Base-by-base conservation (phyloP, 2,113 vertebrate species). In the Pelobates fuscus region DNA sequence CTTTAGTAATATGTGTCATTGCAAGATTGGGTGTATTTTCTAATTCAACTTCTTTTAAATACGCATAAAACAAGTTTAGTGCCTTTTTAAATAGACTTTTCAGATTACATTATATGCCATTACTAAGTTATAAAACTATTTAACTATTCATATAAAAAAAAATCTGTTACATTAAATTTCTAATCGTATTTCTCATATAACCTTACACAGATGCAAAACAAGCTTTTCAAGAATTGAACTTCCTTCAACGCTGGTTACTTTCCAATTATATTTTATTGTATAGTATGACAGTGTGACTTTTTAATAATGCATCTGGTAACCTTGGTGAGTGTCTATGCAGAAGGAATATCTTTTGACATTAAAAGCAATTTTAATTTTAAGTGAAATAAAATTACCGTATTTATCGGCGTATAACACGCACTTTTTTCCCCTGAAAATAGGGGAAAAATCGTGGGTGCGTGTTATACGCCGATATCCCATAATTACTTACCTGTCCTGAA, bases 341-440 rank as follows among this genome's bases (percentile, higher is more conserved):
- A 70, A 64, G 46, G 32, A 72, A 67, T 78, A 54, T 49, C 27
- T 55, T 78, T 74, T 73, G 63, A 67, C 23, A 73, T 68, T 54
- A 61, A 23, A 65, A 46, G 44, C 44, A 37, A 64, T 64, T 30
- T 64, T 72, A 2, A 8, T 21, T 54, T 11, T 20, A 49, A 72
- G 14, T 8, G 14, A 46, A 46, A 46, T 3, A 46, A 46, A 49
- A 2, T 10, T 37, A 37, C 5, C 5, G 32, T 10, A 37, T 37
- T 6, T 37, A 37, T 37, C 32, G n/a, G n/a, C n/a, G n/a, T n/a
- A n/a, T n/a, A n/a, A n/a, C n/a, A n/a, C n/a, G n/a, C n/a, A n/a
- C n/a, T n/a, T n/a, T n/a, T n/a, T n/a, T n/a, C n/a, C n/a, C n/a
- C n/a, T n/a, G n/a, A n/a, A n/a, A n/a, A n/a, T n/a, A n/a, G n/a